Evolutionary conservation across 2,888 invertebrate genomes (phyloP), one percentile per base, ranked within the genome.

Genomic region (Aphrophora alni): DNA sequence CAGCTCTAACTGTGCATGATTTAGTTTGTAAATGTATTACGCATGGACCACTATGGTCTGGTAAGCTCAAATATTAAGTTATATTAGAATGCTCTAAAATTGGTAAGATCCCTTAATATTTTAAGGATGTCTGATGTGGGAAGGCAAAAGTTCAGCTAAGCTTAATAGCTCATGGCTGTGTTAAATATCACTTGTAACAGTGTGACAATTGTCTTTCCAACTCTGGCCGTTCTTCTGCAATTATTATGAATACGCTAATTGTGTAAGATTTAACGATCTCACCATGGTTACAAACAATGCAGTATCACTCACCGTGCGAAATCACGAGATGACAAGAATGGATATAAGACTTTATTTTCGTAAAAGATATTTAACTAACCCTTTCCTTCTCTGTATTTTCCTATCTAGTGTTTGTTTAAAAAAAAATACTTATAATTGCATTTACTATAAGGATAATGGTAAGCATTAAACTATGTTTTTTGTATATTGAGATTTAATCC

Each of bases 11-110:
- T 14, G 4, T 59, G 59, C 59, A 59, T 59, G 59, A 59, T 7
- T 59, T 59, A 59, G 59, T 59, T 44, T 59, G 10, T 59, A 59
- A 59, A 59, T 59, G 44, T 44, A 8, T 21, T 59, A 21, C 59
- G 59, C 59, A 59, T 59, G 59, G 59, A 59, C 59, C 59, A 59
- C 59, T 59, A 59, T 59, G 59, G 59, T 59, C 59, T 59, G 14
- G 10, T 21, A 12, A 10, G 21, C 21, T 59, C 33, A 33, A 33
- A 33, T 33, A 33, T 33, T 33, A 33, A 33, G 33, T 33, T 33
- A 33, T 33, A 33, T 33, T 33, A 33, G 5, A 33, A 33, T 33
- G 33, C 33, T 33, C 33, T 33, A 33, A 33, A 33, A 2, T 44
- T 44, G 14, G 21, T 21, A 21, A 59, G 21, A 59, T 59, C 59